Conservation (phyloP, 2,113 vertebrate genomes). For the Diglossa brunneiventris region DNA sequence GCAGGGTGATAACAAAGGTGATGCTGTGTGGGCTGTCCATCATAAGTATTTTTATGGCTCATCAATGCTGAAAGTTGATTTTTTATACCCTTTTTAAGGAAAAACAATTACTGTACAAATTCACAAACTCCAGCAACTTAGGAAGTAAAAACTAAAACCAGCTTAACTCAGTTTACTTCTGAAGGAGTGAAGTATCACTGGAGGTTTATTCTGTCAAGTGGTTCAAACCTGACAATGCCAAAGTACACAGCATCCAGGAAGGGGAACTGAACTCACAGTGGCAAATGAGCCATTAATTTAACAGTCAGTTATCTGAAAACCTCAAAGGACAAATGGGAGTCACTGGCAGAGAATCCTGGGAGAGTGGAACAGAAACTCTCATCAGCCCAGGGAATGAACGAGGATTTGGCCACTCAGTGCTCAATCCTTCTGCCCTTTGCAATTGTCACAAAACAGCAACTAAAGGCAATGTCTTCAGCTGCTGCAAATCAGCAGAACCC, state of each 20-base stretch:
- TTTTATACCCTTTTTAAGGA: not conserved
- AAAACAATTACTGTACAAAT: not conserved
- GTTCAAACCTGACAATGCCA: not conserved
- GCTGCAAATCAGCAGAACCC: not conserved
- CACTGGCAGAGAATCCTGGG: not conserved
- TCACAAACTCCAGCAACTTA: not conserved
- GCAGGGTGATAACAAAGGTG: not conserved
- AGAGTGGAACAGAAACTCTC: not conserved
- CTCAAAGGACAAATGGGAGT: conserved; percentile 29
- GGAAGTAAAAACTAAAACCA: not conserved
- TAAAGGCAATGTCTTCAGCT: not conserved
- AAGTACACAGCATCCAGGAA: conserved; percentile 24
- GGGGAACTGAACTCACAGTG: not conserved
- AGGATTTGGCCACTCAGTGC: not conserved
- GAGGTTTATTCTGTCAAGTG: not conserved
- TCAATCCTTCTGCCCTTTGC: not conserved
- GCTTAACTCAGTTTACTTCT: not conserved
- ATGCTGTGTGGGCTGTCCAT: not conserved
- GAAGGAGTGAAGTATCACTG: not conserved
- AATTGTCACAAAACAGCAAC: not conserved
- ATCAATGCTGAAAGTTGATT: not conserved
- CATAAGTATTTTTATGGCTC: not conserved
- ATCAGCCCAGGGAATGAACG: not conserved
- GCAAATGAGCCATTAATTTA: conserved; percentile 34
- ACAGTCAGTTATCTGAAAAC: conserved; percentile 32